Evolutionary conservation across 2,113 vertebrate species (phyloP).

Genomic region (Mastomys coucha): DNA sequence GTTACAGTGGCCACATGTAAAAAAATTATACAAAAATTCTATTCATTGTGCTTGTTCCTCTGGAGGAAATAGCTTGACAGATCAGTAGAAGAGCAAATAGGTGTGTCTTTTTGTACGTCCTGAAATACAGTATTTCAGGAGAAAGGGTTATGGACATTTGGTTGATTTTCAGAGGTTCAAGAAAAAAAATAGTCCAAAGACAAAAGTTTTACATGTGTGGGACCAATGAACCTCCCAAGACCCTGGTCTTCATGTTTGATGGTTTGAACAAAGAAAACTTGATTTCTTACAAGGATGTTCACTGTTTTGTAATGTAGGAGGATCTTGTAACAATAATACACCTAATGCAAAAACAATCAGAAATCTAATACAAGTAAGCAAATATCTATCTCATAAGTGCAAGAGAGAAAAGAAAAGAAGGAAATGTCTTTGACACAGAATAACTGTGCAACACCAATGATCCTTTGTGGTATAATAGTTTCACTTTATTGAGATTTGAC

Average conservation of each 20-base stretch:
- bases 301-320: neutral
- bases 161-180: neutral
- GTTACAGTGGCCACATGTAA: neutral
- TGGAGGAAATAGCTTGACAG: neutral
- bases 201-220: neutral
- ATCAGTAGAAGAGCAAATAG: neutral
- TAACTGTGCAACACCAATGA: neutral
- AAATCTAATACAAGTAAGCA: neutral
- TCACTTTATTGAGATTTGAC: neutral
- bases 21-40: neutral
- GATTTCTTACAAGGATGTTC: neutral
- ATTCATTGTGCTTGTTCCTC: neutral
- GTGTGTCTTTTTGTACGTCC: neutral
- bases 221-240: neutral
- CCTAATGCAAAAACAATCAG: neutral
- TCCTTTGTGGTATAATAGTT: neutral
- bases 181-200: neutral
- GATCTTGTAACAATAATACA: fast-evolving
- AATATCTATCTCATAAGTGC: neutral
- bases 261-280: neutral
- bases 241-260: neutral
- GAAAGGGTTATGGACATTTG: neutral
- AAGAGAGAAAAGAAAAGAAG: neutral
- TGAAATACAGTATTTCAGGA: neutral
- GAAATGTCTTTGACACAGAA: neutral